These are phyloP conservation scores for Dendropsophus ebraccatus DNA, from an alignment of 2,113 vertebrate genomes.

Conservation along the genomic window DNA sequence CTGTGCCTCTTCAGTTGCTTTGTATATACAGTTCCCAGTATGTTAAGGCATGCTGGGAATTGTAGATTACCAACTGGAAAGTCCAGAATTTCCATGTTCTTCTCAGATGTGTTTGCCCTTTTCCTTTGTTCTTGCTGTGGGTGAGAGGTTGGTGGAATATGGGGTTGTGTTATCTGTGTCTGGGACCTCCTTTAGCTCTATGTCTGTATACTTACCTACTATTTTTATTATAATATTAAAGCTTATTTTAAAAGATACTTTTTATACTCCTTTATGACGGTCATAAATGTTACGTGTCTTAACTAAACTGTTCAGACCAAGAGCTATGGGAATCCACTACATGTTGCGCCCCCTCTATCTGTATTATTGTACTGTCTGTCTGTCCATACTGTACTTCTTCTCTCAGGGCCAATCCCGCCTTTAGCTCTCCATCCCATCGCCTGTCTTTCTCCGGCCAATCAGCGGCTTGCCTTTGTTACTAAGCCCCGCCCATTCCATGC, in stretches of 20 bases:
- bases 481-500: slow-evolving; percentile 58
- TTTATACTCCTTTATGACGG: neutral
- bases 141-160: slow-evolving; percentile 30
- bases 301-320: slow-evolving; percentile 28
- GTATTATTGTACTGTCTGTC: slow-evolving; percentile 58
- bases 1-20: neutral
- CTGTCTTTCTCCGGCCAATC: slow-evolving; percentile 56
- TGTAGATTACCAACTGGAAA: neutral
- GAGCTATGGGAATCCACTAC: slow-evolving; percentile 31
- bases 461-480: slow-evolving; percentile 59
- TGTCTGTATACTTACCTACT: neutral
- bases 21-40: neutral
- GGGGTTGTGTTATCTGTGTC: slow-evolving; percentile 24
- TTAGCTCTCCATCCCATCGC: slow-evolving; percentile 58
- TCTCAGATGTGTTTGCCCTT: neutral
- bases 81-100: neutral
- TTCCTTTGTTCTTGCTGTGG: slow-evolving; percentile 16
- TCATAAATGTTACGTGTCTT: too few relatives aligned
- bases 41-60: slow-evolving; percentile 3
- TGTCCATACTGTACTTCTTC: slow-evolving; percentile 60
- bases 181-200: slow-evolving; percentile 31
- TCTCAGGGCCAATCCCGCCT: slow-evolving; percentile 56
- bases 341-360: slow-evolving; percentile 40
- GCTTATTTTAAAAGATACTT: neutral
- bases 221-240: neutral